A percentile compares a stretch with the other conserved stretches of the same genome.
These are phyloP conservation scores for Cheilinus undulatus DNA, from an alignment of 2,113 vertebrate genomes.

Conservation along the genomic window DNA sequence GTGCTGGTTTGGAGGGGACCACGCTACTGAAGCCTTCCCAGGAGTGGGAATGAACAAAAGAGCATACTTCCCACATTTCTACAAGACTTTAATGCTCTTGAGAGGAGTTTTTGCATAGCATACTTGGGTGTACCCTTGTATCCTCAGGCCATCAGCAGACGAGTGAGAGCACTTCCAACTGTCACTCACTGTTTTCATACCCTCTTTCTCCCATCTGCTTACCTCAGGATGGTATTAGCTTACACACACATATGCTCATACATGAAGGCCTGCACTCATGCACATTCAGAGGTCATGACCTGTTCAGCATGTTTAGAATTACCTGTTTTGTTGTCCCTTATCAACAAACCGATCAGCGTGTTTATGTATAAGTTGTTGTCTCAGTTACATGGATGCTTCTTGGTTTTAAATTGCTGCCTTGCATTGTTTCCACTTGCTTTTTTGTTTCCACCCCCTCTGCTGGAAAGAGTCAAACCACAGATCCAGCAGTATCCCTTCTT, in stretches of 20 bases:
- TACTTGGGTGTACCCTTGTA: slow-evolving; percentile 48
- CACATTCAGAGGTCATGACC: slow-evolving; percentile 44
- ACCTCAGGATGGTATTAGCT: slow-evolving; percentile 64
- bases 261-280: slow-evolving; percentile 48
- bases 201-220: slow-evolving; percentile 64
- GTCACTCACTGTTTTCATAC: slow-evolving; percentile 67
- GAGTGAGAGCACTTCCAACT: slow-evolving; percentile 68
- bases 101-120: slow-evolving; percentile 63
- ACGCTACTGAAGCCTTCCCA: slow-evolving; percentile 4
- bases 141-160: slow-evolving; percentile 52
- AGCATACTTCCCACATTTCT: slow-evolving; percentile 22
- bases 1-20: slow-evolving; percentile 6
- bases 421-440: slow-evolving; percentile 54
- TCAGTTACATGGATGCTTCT: slow-evolving; percentile 43
- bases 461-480: slow-evolving; percentile 42
- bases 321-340: slow-evolving; percentile 57
- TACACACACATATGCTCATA: slow-evolving; percentile 54
- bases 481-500: slow-evolving; percentile 47
- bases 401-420: slow-evolving; percentile 25
- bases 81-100: slow-evolving; percentile 44
- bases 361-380: slow-evolving; percentile 36
- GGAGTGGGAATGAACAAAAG: slow-evolving; percentile 28
- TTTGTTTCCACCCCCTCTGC: slow-evolving; percentile 26
- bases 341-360: slow-evolving; percentile 39
- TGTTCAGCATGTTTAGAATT: slow-evolving; percentile 42